These are phyloP conservation scores for Ahaetulla prasina DNA, from an alignment of 2,113 vertebrate species.

Conservation along the genomic window DNA sequence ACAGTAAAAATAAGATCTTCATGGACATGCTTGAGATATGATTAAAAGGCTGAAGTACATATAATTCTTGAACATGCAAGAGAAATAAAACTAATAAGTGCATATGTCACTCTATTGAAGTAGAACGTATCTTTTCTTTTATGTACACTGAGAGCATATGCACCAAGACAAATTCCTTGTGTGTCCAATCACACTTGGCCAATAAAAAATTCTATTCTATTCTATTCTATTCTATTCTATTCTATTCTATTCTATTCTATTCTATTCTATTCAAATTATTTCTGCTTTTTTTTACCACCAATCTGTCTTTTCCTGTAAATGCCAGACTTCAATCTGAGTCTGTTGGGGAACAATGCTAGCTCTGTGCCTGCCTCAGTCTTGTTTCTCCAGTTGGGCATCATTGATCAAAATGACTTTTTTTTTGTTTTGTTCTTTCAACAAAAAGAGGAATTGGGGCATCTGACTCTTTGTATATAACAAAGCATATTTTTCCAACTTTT, in stretches of 20 bases:
- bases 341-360: not conserved
- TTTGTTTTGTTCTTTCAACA: not conserved
- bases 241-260: no score
- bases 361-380: not conserved
- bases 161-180: no score
- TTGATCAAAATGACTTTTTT: not conserved
- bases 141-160: no score
- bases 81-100: not conserved
- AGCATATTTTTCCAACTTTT: not conserved
- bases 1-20: not conserved
- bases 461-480: not conserved
- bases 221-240: no score
- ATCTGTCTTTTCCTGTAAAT: not conserved
- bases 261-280: no score
- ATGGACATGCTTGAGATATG: not conserved
- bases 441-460: not conserved
- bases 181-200: no score
- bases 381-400: not conserved
- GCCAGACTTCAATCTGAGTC: not conserved
- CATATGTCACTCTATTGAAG: not conserved
- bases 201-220: no score
- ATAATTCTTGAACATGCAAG: not conserved
- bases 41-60: not conserved
- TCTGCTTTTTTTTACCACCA: not conserved
- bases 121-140: no score